Conservation (phyloP, 2,113 vertebrate genomes). For the Morone saxatilis region DNA sequence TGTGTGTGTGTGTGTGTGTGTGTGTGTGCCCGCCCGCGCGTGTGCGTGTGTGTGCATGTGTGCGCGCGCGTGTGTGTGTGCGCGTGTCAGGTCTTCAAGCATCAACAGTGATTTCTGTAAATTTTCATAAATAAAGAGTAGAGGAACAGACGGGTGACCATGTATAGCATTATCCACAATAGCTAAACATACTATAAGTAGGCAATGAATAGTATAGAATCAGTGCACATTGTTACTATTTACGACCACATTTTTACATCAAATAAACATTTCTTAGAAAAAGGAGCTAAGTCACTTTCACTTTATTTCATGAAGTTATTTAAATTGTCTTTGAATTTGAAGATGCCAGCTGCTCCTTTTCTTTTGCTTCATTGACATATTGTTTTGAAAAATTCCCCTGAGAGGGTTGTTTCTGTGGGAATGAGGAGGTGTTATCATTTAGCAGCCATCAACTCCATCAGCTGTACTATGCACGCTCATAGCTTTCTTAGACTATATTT, state of each 20-base stretch:
- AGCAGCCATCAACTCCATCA: slow-evolving; percentile 4
- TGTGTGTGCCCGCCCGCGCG: no score
- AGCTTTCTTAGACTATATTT: neutral
- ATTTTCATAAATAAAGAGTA: slow-evolving; percentile 29
- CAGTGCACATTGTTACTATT: neutral
- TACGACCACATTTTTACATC: slow-evolving; percentile 21
- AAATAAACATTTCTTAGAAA: neutral
- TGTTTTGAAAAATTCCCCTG: slow-evolving; percentile 31
- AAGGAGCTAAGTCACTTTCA: neutral
- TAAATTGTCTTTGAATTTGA: slow-evolving; percentile 9
- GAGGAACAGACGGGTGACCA: neutral
- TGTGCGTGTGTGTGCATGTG: no score
- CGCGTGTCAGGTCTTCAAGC: neutral
- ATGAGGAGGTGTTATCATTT: slow-evolving; percentile 4
- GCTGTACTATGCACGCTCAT: slow-evolving; percentile 5
- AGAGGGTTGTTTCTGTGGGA: slow-evolving; percentile 9
- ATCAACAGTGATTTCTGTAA: slow-evolving; percentile 28
- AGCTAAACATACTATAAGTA: neutral
- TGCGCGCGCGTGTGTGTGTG: no score
- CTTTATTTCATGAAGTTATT: neutral
- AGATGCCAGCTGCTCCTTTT: slow-evolving; percentile 35
- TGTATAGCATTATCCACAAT: neutral
- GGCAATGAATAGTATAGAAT: slow-evolving; percentile 23
- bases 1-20: no score
- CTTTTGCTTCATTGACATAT: slow-evolving; percentile 6